Percentiles rank a stretch among this genome's conserved stretches.
These are phyloP conservation scores for Marronus borbonicus DNA, from an alignment of 2,888 invertebrate species.

Conservation along the genomic window DNA sequence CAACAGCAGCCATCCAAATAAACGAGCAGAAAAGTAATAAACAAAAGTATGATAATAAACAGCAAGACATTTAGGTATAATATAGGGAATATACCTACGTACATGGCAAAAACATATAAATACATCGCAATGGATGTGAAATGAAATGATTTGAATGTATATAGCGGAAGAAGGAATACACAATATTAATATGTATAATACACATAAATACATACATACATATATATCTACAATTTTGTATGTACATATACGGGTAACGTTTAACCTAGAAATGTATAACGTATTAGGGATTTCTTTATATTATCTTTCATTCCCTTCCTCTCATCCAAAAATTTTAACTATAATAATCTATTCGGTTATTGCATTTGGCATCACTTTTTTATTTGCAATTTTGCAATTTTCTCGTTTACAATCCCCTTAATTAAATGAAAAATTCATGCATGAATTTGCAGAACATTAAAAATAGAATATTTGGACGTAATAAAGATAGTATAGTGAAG, in stretches of 20 bases:
- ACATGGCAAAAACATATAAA: constrained; percentile 41
- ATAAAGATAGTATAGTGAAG: neutral
- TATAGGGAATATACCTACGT: constrained; percentile 18
- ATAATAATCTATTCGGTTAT: neutral
- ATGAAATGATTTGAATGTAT: constrained; percentile 30
- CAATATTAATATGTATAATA: constrained; percentile 14
- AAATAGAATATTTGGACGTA: neutral
- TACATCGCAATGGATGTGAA: constrained; percentile 43
- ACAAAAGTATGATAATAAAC: constrained; percentile 18
- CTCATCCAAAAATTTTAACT: neutral
- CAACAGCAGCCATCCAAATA: constrained; percentile 50
- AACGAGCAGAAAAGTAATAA: constrained; percentile 35
- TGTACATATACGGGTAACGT: constrained; percentile 13
- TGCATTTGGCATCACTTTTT: constrained; percentile 19
- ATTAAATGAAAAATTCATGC: constrained; percentile 25
- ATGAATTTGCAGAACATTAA: neutral
- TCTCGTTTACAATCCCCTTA: neutral
- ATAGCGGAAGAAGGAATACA: constrained; percentile 8
- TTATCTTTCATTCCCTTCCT: neutral
- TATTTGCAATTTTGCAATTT: constrained; percentile 15
- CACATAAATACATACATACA: constrained; percentile 9
- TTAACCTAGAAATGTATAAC: constrained; percentile 10
- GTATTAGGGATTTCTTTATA: neutral
- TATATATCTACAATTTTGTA: constrained; percentile 28
- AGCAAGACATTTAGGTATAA: constrained; percentile 30